phyloP scores from a whole-genome alignment of 2,113 vertebrate species.

The Gymnarchus niloticus region DNA sequence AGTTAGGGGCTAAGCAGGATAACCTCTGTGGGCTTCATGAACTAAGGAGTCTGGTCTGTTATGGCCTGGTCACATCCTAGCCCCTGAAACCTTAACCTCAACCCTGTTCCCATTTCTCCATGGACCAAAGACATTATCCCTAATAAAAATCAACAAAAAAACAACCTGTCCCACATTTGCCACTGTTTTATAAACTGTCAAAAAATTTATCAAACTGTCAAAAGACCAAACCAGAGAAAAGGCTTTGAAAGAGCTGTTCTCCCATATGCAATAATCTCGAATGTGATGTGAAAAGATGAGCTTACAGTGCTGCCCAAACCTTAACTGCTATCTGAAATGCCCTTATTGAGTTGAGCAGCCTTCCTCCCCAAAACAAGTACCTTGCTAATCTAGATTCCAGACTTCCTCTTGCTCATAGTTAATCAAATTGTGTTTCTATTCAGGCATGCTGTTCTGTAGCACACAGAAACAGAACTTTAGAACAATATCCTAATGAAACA shows the following conservation, averaged over 20 bases:
- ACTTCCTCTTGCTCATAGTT: constrained; percentile 6
- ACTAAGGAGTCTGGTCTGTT: constrained; percentile 22
- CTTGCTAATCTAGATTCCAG: constrained; percentile 4
- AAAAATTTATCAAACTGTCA: no score
- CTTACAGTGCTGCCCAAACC: neutral
- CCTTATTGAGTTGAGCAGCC: neutral
- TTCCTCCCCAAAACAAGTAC: constrained; percentile 1
- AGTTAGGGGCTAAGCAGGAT: constrained; percentile 45
- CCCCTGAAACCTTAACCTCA: neutral
- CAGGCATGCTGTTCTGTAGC: neutral
- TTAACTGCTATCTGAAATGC: neutral
- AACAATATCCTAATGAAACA: constrained; percentile 6
- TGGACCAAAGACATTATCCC: neutral
- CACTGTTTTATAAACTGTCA: no score
- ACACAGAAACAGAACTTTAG: neutral
- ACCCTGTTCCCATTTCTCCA: neutral
- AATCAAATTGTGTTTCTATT: neutral
- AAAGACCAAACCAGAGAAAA: no score
- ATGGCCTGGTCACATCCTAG: constrained; percentile 36
- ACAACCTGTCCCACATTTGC: neutral
- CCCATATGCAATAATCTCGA: neutral
- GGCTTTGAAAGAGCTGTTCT: neutral
- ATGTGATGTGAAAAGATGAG: neutral
- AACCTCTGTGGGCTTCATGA: constrained; percentile 33
- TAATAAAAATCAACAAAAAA: neutral